Base-by-base conservation (phyloP, 1,140 invertebrate genomes). In the Drosophila leontia region DNA sequence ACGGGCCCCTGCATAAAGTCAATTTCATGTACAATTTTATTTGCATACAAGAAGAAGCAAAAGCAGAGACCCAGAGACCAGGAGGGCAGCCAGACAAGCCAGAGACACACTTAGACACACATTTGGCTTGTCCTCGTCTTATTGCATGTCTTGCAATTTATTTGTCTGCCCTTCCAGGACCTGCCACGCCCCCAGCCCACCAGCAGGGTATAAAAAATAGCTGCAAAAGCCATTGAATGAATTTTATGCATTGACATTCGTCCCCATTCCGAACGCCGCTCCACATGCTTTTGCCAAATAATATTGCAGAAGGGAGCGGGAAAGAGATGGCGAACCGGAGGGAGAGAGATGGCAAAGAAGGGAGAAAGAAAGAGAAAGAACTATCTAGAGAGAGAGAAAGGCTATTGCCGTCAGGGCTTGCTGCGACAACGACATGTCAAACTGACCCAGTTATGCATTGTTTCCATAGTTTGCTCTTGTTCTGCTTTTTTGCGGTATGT, bases 91-190 rank as follows among this genome's bases (percentile, higher is more conserved):
- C 44, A 78, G 75, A 78, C 75, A 53, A 78, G 75, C 75, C 75
- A 78, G 75, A 78, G 65, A 78, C 75, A 78, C 71, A 82, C 80
- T 83, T 80, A 83, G 76, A 87, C 76, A 88, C 68, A 88, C 85
- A 84, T 80, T 88, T 62, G 78, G 74, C 55, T 72, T 45, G 75
- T 88, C 70, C 59, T 75, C 65, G 81, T 88, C 81, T 88, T 90
- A 90, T 88, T 88, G 85, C 85, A 85, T 88, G 86, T 72, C 85
- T 90, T 85, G 85, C 85, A 90, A 90, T 90, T 90, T 90, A 90
- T 90, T 90, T 90, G 78, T 84, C 78, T 87, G 76, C 57, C 59
- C 57, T 32, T 61, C 53, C 62, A 41, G 39, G 34, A 64, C 44
- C 42, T 19, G 59, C 64, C n/a, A 42, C 53, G n/a, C 32, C 19